Percentiles rank a stretch among this genome's conserved stretches.
Evolutionary conservation across 1,140 invertebrate species (phyloP).

Genomic region (Brachionus rotundiformis): DNA sequence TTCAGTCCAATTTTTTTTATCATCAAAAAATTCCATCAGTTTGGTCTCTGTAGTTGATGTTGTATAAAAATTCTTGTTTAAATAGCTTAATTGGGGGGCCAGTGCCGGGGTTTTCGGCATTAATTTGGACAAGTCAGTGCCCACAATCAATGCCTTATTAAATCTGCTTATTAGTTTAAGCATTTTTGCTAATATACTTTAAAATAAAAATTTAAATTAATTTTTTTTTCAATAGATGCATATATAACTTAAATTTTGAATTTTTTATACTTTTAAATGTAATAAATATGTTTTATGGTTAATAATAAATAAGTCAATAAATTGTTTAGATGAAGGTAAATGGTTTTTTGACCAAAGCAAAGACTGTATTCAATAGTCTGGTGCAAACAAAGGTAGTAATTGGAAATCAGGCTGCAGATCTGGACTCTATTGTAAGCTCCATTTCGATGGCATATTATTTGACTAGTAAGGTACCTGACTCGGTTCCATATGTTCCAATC

Average conservation of each 20-base stretch:
- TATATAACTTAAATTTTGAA: background rate
- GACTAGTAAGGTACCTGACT: background rate
- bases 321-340: background rate
- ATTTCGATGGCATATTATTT: constrained; percentile 47
- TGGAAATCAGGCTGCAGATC: constrained; percentile 49
- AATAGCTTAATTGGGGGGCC: background rate
- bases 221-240: background rate
- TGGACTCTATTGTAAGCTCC: constrained; percentile 46
- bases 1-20: constrained; percentile 79
- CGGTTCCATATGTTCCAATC: background rate
- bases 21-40: constrained; percentile 83
- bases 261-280: too few relatives aligned
- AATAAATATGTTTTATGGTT: too few relatives aligned
- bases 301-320: background rate
- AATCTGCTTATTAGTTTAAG: background rate
- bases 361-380: background rate
- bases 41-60: background rate
- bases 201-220: background rate
- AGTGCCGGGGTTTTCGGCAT: background rate
- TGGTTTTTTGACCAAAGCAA: background rate
- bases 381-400: background rate
- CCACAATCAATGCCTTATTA: background rate
- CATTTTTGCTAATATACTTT: background rate
- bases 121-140: background rate
- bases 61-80: background rate